Evolutionary conservation across 2,888 invertebrate species (phyloP).

Genomic region (Cryptophagus acutangulus): DNA sequence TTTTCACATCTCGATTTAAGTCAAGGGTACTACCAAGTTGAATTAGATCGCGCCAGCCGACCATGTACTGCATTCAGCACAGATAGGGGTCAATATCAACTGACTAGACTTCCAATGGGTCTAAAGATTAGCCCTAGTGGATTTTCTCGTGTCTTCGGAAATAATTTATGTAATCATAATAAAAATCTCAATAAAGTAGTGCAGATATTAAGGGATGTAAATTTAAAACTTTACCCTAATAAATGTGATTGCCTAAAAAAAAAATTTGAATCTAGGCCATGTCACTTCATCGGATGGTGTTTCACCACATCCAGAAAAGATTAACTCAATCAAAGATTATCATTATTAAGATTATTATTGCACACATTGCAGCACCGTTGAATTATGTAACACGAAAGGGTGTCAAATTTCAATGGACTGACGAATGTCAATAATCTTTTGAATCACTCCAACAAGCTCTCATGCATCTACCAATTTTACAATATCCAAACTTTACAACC

Average conservation of each 20-base stretch:
- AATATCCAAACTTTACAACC: slow-evolving; percentile 12
- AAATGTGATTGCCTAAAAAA: slow-evolving; percentile 24
- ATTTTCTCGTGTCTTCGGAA: slow-evolving; percentile 28
- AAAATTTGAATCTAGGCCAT: slow-evolving; percentile 15
- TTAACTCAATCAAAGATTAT: too few species aligned
- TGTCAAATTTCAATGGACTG: slow-evolving; percentile 11
- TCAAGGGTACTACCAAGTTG: slow-evolving; percentile 31
- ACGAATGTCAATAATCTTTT: slow-evolving; percentile 15
- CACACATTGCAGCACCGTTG: too few species aligned
- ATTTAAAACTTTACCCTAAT: slow-evolving; percentile 16
- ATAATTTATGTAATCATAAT: slow-evolving; percentile 23
- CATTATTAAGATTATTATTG: too few species aligned
- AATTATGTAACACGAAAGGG: slow-evolving; percentile 12
- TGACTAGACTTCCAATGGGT: slow-evolving; percentile 28
- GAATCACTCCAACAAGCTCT: slow-evolving; percentile 10
- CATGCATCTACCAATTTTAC: slow-evolving; percentile 15
- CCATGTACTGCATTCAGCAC: slow-evolving; percentile 28
- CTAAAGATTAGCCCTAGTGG: slow-evolving; percentile 28
- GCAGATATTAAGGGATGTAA: slow-evolving; percentile 9
- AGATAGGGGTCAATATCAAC: slow-evolving; percentile 28
- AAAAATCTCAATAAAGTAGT: slow-evolving; percentile 15
- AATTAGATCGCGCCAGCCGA: slow-evolving; percentile 22
- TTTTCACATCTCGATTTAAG: slow-evolving; percentile 27
- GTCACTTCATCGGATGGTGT: slow-evolving; percentile 11
- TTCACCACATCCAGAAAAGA: slow-evolving; percentile 21